Evolutionary conservation across 2,797 vertebrate genomes (phyloP).

Genomic region (Leptoclinus maculatus): DNA sequence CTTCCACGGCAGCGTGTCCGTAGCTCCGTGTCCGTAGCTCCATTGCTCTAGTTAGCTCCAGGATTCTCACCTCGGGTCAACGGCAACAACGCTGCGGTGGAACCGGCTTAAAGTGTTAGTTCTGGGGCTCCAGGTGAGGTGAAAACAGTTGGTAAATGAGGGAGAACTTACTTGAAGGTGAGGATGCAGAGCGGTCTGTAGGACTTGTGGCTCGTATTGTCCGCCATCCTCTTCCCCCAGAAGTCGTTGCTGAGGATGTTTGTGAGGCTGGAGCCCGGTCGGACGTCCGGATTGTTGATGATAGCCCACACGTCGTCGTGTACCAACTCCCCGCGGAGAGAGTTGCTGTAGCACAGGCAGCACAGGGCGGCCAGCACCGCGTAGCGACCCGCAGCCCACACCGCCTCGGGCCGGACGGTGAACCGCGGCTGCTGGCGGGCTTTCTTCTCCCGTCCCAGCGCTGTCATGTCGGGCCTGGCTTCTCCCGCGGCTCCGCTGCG

Average conservation of each 20-base stretch:
- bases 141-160: not conserved
- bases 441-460: constrained; percentile 59
- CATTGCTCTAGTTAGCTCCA: not conserved
- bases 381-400: constrained; percentile 66
- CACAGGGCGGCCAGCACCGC: constrained; percentile 83
- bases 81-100: fast-evolving
- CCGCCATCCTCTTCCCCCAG: constrained; percentile 96
- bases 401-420: constrained; percentile 47
- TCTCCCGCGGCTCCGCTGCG: constrained; percentile 55
- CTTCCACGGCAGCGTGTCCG: constrained; percentile 38
- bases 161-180: constrained; percentile 91
- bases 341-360: constrained; percentile 90
- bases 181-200: constrained; percentile 95
- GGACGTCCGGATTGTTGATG: constrained; percentile 93
- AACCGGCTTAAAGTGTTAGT: not conserved
- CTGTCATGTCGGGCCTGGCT: constrained; percentile 81
- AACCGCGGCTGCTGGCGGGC: constrained; percentile 45
- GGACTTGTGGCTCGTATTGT: constrained; percentile 98
- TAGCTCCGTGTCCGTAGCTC: not conserved
- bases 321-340: constrained; percentile 93
- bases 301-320: constrained; percentile 99
- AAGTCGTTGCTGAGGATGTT: constrained; percentile 93
- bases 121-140: not conserved
- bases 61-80: not conserved
- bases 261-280: constrained; percentile 83